Percentiles rank a stretch among this genome's conserved stretches.
These are phyloP conservation scores for Andrena camellia DNA, from an alignment of 2,888 invertebrate genomes.

Conservation along the genomic window DNA sequence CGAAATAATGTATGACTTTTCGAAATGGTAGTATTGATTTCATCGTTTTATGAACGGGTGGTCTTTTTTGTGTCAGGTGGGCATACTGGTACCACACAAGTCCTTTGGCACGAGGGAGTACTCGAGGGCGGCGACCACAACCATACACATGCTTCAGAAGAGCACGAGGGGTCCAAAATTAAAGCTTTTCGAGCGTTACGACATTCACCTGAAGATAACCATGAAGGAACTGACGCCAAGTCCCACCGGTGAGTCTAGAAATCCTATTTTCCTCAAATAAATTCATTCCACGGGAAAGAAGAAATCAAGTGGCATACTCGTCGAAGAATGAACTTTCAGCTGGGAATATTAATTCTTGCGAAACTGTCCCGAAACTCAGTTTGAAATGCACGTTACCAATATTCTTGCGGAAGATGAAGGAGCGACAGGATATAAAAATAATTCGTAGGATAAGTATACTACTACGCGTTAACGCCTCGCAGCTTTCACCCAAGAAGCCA, in stretches of 20 bases:
- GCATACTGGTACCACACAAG: slow-evolving; percentile 92
- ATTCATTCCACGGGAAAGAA: not conserved
- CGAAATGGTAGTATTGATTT: not conserved
- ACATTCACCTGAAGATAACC: slow-evolving; percentile 89
- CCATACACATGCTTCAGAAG: slow-evolving; percentile 89
- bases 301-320: not conserved
- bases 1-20: not conserved
- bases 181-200: slow-evolving; percentile 89
- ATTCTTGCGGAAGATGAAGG: too few relatives aligned
- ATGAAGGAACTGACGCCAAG: slow-evolving; percentile 92
- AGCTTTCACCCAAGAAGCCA: not conserved
- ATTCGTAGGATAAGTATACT: too few relatives aligned
- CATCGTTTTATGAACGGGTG: not conserved
- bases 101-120: slow-evolving; percentile 91
- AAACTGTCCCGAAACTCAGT: too few relatives aligned
- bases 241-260: slow-evolving; percentile 89
- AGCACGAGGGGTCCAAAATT: slow-evolving; percentile 86
- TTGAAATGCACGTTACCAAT: too few relatives aligned
- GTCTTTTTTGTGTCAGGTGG: slow-evolving; percentile 86
- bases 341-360: not conserved
- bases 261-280: not conserved
- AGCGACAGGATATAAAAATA: too few relatives aligned
- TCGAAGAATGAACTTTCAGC: not conserved
- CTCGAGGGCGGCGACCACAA: slow-evolving; percentile 89
- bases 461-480: not conserved